Evolutionary conservation across 2,113 vertebrate genomes (phyloP).

Genomic region (Ranitomeya variabilis): DNA sequence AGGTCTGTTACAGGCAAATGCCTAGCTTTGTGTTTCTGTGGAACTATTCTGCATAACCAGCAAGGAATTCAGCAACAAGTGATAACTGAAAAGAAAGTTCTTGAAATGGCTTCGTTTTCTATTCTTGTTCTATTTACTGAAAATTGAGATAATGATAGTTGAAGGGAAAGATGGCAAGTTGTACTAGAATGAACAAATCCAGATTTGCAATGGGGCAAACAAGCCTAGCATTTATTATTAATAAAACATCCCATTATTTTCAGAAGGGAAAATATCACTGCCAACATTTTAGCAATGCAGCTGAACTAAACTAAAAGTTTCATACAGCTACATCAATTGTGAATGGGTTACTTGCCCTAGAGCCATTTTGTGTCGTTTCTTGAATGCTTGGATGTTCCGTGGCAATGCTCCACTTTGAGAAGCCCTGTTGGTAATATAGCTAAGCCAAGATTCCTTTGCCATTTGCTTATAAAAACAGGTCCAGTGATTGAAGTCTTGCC

Average conservation of each 20-base stretch:
- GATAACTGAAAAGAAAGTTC: constrained; percentile 41
- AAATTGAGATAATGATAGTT: constrained; percentile 43
- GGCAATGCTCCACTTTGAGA: constrained; percentile 53
- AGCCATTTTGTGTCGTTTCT: constrained; percentile 53
- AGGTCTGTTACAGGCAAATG: neutral
- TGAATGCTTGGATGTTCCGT: constrained; percentile 53
- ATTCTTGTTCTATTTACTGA: constrained; percentile 50
- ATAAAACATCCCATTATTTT: constrained; percentile 54
- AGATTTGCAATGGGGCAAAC: constrained; percentile 38
- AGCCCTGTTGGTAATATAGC: constrained; percentile 45
- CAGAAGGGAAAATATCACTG: constrained; percentile 42
- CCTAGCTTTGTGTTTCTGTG: neutral
- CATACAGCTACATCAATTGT: constrained; percentile 50
- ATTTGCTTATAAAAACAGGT: constrained; percentile 52
- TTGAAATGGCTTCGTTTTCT: constrained; percentile 46
- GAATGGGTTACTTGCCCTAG: constrained; percentile 46
- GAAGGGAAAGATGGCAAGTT: constrained; percentile 43
- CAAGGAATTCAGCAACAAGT: constrained; percentile 36
- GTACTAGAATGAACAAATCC: constrained; percentile 36
- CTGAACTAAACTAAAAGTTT: constrained; percentile 53
- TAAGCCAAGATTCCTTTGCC: constrained; percentile 53
- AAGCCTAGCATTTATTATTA: constrained; percentile 53
- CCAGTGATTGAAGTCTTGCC: constrained; percentile 52
- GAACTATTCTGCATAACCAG: constrained; percentile 25
- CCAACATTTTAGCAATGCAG: constrained; percentile 43